Evolutionary conservation across 2,113 vertebrate genomes (phyloP), one percentile per base, ranked within the genome.

Genomic region (Rhizomys pruinosus): DNA sequence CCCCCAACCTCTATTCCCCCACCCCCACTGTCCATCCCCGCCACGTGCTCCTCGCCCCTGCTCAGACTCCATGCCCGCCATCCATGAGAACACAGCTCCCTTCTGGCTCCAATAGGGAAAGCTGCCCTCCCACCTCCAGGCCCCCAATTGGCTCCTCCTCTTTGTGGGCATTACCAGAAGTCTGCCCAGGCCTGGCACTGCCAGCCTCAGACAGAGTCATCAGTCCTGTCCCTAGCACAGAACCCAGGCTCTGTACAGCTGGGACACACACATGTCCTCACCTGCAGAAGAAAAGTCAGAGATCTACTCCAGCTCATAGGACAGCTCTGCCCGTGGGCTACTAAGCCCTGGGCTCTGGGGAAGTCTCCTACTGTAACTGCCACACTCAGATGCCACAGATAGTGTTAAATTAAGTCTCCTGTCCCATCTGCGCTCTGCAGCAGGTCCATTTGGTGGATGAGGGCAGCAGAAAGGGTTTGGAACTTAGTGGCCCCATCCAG

Each of bases 281-380:
- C 17, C 0, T 1, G 68, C 71, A 29, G 4, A 42, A 11, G 32
- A 16, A 66, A 37, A 73, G 32, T 37, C 44, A 52, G 34, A 0
- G 0, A 47, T 57, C 0, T 0, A 3, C 71, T 42, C 47, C 10
- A 29, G 47, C 84, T 32, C 27, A 22, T 32, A 16, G 47, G 34
- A 7, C 20, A 37, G 22, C 55, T 80, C 10, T 39, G 76, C 52
- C 79, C 74, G 52, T 77, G 8, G 69, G 29, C 7, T 0, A 7
- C 25, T 59, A 44, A 69, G 39, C 9, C 55, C 7, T 13, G 29
- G 37, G 69, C 16, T 42, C 93, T 32, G 3, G 64, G 29, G 68
- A 87, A 72, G 23, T 5, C 66, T 22, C 25, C 44, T 52, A 9
- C 8, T 6, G 47, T 15, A 15, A 7, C 13, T 77, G 44, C 13